Percentiles rank a stretch among this genome's conserved stretches.
These are phyloP conservation scores for Trichonephila clavata DNA, from an alignment of 1,140 invertebrate species.

Conservation along the genomic window DNA sequence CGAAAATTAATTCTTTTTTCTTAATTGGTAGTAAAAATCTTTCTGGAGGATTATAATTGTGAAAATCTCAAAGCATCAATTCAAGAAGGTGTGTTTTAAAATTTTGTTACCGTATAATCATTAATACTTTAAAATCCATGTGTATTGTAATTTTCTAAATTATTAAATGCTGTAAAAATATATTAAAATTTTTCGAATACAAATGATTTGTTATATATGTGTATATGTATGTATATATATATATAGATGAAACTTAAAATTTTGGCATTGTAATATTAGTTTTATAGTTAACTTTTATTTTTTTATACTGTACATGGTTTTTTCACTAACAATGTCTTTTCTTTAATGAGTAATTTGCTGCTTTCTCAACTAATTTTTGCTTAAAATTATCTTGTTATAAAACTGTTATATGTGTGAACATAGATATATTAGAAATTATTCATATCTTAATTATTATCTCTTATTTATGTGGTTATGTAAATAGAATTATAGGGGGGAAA, in stretches of 20 bases:
- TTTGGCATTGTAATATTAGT: no score
- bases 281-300: neutral
- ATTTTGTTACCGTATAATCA: no score
- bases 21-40: slow-evolving; percentile 58
- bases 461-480: no score
- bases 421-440: no score
- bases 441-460: neutral
- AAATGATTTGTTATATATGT: no score
- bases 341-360: neutral
- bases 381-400: neutral
- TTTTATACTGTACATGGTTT: neutral
- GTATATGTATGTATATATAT: no score
- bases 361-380: neutral
- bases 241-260: no score
- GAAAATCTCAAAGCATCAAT: slow-evolving; percentile 58
- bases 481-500: no score
- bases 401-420: neutral
- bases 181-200: no score
- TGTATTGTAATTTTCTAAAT: no score
- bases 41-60: slow-evolving; percentile 9
- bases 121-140: no score
- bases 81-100: slow-evolving; percentile 57
- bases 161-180: no score
- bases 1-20: neutral
- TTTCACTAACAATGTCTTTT: neutral